phyloP scores from a whole-genome alignment of 2,113 vertebrate species.

The Coturnix japonica region DNA sequence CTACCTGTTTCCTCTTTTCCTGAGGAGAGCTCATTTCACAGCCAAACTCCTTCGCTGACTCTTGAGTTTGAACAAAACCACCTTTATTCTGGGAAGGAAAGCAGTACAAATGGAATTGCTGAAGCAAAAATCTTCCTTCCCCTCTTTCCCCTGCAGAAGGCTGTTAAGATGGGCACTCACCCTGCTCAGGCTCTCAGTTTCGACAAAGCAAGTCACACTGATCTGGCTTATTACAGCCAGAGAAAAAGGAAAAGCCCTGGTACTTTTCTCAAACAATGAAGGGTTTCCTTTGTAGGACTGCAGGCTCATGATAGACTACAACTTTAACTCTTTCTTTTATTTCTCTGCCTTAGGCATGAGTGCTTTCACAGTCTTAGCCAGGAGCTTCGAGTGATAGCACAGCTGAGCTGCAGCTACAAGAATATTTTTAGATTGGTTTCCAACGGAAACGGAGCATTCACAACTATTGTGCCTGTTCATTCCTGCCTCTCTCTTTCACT shows the following conservation, averaged over 20 bases:
- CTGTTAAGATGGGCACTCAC: constrained; percentile 9
- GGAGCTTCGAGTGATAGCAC: not conserved
- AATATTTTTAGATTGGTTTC: constrained; percentile 26
- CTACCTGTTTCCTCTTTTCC: not conserved
- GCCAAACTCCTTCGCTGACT: constrained; percentile 36
- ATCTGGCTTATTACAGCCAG: constrained; percentile 40
- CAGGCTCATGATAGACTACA: not conserved
- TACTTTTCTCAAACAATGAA: constrained; percentile 20
- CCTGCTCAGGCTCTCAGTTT: not conserved
- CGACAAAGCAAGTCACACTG: constrained; percentile 32
- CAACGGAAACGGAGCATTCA: constrained; percentile 1
- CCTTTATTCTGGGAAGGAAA: constrained; percentile 41
- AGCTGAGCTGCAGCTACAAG: not conserved
- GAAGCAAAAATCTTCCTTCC: constrained; percentile 28
- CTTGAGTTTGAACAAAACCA: constrained; percentile 60
- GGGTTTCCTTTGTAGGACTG: constrained; percentile 13
- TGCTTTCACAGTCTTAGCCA: not conserved
- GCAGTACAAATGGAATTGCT: constrained; percentile 19
- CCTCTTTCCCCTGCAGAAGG: not conserved
- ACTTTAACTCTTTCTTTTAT: constrained; percentile 28
- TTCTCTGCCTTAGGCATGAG: not conserved
- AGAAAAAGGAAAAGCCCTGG: constrained; percentile 38
- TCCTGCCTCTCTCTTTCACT: not conserved
- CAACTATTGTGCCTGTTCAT: not conserved
- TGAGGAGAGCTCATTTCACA: constrained; percentile 16